Percentiles rank a stretch among this genome's conserved stretches.
Evolutionary conservation across 2,888 invertebrate genomes (phyloP).

Genomic region (Drosophila neonasuta): DNA sequence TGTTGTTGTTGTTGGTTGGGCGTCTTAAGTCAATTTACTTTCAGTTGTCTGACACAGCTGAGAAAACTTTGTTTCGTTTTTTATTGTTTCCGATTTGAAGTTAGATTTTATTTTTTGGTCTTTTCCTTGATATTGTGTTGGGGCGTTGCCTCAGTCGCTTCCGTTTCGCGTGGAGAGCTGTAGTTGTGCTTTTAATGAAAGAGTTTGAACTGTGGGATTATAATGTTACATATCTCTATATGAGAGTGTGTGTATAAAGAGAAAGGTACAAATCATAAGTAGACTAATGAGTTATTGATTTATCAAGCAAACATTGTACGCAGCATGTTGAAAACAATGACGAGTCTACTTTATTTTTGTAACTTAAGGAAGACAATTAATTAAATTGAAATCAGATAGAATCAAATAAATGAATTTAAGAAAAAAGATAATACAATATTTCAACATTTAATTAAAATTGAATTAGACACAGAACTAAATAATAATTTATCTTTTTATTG

Average conservation of each 20-base stretch:
- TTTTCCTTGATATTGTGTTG: slow-evolving; percentile 23
- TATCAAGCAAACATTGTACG: neutral
- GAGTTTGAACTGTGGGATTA: neutral
- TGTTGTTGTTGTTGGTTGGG: slow-evolving; percentile 16
- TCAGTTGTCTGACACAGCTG: slow-evolving; percentile 48
- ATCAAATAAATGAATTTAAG: too few relatives aligned
- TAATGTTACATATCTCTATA: neutral
- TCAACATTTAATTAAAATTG: too few relatives aligned
- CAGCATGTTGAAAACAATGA: neutral
- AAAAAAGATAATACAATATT: too few relatives aligned
- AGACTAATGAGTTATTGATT: slow-evolving; percentile 27
- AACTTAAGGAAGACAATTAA: too few relatives aligned
- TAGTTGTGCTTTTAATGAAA: slow-evolving; percentile 14
- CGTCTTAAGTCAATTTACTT: slow-evolving; percentile 63
- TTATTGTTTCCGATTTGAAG: slow-evolving; percentile 49
- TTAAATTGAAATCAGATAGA: too few relatives aligned
- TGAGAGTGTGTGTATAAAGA: slow-evolving; percentile 12
- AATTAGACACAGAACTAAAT: too few relatives aligned
- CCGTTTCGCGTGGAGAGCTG: slow-evolving; percentile 42
- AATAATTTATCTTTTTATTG: too few relatives aligned
- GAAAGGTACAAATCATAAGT: slow-evolving; percentile 18
- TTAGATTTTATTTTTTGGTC: slow-evolving; percentile 27
- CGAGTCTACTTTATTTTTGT: neutral
- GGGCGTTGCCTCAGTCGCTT: slow-evolving; percentile 53
- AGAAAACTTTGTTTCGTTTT: slow-evolving; percentile 22